Conservation (phyloP, 2,888 invertebrate species). For the Hemaris fuciformis region DNA sequence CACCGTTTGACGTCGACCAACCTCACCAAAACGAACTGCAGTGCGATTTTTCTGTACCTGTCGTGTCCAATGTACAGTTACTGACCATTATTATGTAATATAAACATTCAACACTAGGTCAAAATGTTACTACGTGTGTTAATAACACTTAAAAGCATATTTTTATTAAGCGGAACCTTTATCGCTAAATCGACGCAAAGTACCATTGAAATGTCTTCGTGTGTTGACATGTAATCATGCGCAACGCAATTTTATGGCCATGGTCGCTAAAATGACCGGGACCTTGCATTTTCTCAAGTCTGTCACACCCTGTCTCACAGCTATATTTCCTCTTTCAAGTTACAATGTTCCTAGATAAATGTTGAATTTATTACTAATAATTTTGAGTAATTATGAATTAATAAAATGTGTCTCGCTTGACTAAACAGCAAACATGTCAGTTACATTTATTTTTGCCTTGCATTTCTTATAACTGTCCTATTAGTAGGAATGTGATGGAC, state of each 20-base stretch:
- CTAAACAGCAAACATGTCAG: not conserved
- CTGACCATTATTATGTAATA: not conserved
- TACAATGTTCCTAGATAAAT: not conserved
- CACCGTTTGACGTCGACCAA: conserved; percentile 29
- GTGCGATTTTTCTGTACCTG: conserved; percentile 7
- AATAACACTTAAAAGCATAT: not conserved
- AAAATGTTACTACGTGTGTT: not conserved
- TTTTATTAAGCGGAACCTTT: not conserved
- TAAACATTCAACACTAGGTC: not conserved
- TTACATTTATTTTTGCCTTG: not conserved
- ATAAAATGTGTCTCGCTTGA: not conserved
- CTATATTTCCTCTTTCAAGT: not conserved
- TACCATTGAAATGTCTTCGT: not conserved
- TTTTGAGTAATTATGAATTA: not conserved
- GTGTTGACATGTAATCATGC: not conserved
- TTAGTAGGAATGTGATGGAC: not conserved
- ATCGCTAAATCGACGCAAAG: not conserved
- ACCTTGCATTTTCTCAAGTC: not conserved
- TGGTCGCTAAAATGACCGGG: not conserved
- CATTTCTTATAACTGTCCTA: not conserved
- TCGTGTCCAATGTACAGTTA: not conserved
- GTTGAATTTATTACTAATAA: not conserved
- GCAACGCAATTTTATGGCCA: not conserved
- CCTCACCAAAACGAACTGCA: conserved; percentile 15
- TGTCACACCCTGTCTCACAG: not conserved